A percentile compares a stretch with the other conserved stretches of the same genome.
phyloP scores from a whole-genome alignment of 2,888 invertebrate species.

The Volucella zonaria region DNA sequence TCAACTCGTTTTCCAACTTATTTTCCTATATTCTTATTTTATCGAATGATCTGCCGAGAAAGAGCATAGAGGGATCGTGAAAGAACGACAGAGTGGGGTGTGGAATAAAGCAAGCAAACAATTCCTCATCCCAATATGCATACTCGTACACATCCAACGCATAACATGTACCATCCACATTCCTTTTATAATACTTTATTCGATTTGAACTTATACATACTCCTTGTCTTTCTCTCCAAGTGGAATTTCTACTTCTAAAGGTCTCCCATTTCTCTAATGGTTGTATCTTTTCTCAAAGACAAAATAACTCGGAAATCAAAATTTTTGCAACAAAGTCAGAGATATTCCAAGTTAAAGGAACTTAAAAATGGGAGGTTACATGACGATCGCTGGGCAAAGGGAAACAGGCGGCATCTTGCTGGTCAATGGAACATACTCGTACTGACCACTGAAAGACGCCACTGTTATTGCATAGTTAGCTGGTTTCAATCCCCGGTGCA shows the following conservation, averaged over 20 bases:
- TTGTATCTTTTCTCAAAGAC: conserved; percentile 15
- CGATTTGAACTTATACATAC: conserved; percentile 65
- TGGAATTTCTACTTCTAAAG: conserved; percentile 45
- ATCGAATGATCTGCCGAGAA: conserved; percentile 27
- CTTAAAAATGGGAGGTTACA: conserved; percentile 40
- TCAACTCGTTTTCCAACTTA: conserved; percentile 56
- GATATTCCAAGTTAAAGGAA: conserved; percentile 7
- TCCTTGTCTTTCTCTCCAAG: conserved; percentile 9
- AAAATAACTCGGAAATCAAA: conserved; percentile 53
- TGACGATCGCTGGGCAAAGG: conserved; percentile 42
- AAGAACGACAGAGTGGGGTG: conserved; percentile 16
- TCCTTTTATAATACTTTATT: conserved; percentile 50
- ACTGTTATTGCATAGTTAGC: conserved; percentile 4
- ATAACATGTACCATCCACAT: conserved; percentile 65
- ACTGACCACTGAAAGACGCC: conserved; percentile 4
- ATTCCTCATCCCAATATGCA: conserved; percentile 62
- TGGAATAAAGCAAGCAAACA: conserved; percentile 13
- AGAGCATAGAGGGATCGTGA: conserved; percentile 7
- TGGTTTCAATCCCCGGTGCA: conserved; percentile 59
- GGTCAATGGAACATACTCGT: conserved; percentile 57
- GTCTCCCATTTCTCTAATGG: conserved; percentile 30
- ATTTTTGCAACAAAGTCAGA: conserved; percentile 18
- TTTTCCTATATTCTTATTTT: conserved; percentile 53
- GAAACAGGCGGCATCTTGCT: conserved; percentile 22
- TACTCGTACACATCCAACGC: conserved; percentile 54